Evolutionary conservation across 2,888 invertebrate genomes (phyloP), one percentile per base, ranked within the genome.

Genomic region (Macroteleia sp.): DNA sequence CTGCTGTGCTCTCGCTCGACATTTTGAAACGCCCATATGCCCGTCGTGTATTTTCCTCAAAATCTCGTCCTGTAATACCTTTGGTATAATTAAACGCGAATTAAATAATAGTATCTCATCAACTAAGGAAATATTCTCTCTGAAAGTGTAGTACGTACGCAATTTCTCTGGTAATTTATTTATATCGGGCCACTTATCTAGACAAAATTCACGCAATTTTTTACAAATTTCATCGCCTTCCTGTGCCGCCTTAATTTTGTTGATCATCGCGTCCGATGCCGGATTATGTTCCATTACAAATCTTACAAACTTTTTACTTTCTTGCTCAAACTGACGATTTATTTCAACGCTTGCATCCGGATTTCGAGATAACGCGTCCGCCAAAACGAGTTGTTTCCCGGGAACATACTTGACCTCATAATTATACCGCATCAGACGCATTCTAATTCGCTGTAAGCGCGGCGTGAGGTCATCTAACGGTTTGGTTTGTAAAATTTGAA

Each of bases 361-460:
- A 39, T 73, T 79, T 16, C 80, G 66, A 19, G 86, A 86, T 14
- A 89, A 50, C 14, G 86, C 79, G 70, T 90, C 87, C 8, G 87
- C 85, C 14, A 83, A 69, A 9, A 82, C 67, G 30, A 90, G 57
- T 6, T 83, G 64, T 67, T 87, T 89, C 19, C 87, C 88, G 9
- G 86, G 85, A 1, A 84, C 83, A 77, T 89, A 82, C 14, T 30
- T 19, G 3, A 90, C 79, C 1, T 34, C 44, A 61, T 82, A 89
- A 36, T 78, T 56, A 62, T 80, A 90, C 10, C 86, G 22, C 82
- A 87, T 81, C 2, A 89, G 61, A 9, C 85, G 61, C 70, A 90
- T 80, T 39, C 88, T 74, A 17, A 91, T 84, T 28, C 89, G 48
- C 69, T 91, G 89, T 10, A 91, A 59, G 48, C 90, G 67, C 3